These are phyloP conservation scores for Platyrinchus mystaceus DNA, from an alignment of 2,797 vertebrate genomes.

Conservation along the genomic window DNA sequence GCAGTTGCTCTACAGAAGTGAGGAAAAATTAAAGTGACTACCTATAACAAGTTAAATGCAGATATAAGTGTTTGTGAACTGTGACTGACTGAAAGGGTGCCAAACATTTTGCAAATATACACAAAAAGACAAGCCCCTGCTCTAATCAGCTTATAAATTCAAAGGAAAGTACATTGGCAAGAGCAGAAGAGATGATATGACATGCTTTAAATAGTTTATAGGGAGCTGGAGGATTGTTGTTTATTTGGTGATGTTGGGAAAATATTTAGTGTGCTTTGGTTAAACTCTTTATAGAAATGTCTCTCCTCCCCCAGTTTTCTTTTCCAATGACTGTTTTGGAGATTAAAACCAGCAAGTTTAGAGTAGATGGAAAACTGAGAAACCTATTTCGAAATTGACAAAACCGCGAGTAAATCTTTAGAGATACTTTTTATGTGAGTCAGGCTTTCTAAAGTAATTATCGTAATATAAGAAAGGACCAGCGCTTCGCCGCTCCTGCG, in stretches of 20 bases:
- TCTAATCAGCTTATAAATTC: constrained; percentile 56
- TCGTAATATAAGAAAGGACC: constrained; percentile 36
- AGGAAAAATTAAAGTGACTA: neutral
- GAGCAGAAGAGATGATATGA: constrained; percentile 54
- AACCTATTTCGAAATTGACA: constrained; percentile 53
- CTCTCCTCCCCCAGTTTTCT: constrained; percentile 42
- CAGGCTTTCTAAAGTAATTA: constrained; percentile 63
- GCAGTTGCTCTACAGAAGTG: neutral
- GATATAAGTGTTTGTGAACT: constrained; percentile 32
- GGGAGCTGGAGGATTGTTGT: constrained; percentile 65
- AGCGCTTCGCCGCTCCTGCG: neutral
- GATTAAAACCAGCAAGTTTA: constrained; percentile 58
- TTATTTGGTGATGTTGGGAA: constrained; percentile 71
- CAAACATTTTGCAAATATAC: constrained; percentile 53
- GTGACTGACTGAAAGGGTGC: constrained; percentile 18
- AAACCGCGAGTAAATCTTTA: constrained; percentile 65
- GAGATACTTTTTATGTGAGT: constrained; percentile 44
- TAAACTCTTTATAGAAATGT: constrained; percentile 57
- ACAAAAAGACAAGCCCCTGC: constrained; percentile 35
- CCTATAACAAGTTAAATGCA: constrained; percentile 29
- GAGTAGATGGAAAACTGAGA: constrained; percentile 36
- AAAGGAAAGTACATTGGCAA: constrained; percentile 61
- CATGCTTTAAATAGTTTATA: constrained; percentile 67
- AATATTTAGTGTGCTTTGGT: constrained; percentile 63
- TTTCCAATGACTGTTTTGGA: constrained; percentile 43